Conservation (phyloP, 2,113 vertebrate genomes). For the Hiodon alosoides region DNA sequence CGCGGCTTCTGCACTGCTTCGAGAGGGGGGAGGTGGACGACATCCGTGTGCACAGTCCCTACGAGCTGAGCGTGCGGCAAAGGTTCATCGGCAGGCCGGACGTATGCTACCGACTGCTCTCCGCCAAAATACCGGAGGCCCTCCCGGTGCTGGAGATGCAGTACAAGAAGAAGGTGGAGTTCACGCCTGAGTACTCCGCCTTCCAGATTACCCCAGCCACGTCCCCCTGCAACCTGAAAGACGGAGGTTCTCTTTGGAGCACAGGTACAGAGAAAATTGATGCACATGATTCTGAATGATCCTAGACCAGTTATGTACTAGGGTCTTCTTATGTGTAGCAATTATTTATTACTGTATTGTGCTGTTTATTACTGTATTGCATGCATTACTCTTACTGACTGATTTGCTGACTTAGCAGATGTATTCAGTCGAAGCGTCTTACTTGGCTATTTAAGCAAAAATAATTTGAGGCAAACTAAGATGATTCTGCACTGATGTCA, state of each 20-base stretch:
- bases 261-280: slow-evolving; percentile 58
- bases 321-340: too few relatives aligned
- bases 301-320: too few relatives aligned
- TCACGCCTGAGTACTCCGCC: slow-evolving; percentile 58
- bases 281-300: too few relatives aligned
- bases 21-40: slow-evolving; percentile 78
- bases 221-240: slow-evolving; percentile 54
- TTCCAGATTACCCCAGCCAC: slow-evolving; percentile 52
- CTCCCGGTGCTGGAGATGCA: slow-evolving; percentile 75
- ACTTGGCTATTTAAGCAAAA: too few relatives aligned
- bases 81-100: slow-evolving; percentile 85
- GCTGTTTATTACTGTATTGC: background rate
- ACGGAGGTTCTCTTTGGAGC: slow-evolving; percentile 50
- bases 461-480: too few relatives aligned
- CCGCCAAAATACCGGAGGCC: slow-evolving; percentile 76
- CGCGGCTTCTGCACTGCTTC: slow-evolving; percentile 72
- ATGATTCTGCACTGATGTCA: too few relatives aligned
- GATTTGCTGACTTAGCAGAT: too few relatives aligned
- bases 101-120: slow-evolving; percentile 69
- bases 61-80: slow-evolving; percentile 81
- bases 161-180: slow-evolving; percentile 77
- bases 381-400: too few relatives aligned
- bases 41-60: slow-evolving; percentile 72
- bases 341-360: background rate
- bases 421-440: too few relatives aligned